phyloP scores from a whole-genome alignment of 2,888 invertebrate genomes.

The Athalia rosae region DNA sequence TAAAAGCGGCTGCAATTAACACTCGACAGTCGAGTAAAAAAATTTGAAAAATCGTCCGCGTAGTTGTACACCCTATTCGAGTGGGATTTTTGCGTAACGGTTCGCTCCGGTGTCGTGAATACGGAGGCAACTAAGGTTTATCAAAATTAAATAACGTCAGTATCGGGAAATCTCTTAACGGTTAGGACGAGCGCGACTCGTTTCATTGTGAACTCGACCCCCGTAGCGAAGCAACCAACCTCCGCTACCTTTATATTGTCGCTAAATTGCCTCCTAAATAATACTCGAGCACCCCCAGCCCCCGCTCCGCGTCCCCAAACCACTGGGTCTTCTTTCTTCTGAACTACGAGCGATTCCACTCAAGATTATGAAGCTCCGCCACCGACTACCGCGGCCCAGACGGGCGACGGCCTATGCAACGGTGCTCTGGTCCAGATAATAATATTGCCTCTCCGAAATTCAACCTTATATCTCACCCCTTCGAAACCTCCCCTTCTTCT shows the following conservation, averaged over 20 bases:
- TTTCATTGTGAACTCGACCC: conserved; percentile 31
- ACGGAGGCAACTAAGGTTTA: conserved; percentile 8
- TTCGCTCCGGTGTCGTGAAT: neutral
- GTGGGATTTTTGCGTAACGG: neutral
- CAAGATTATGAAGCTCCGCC: conserved; percentile 31
- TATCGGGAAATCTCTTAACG: conserved; percentile 27
- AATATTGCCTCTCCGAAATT: conserved; percentile 30
- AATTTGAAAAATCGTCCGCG: neutral
- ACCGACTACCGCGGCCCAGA: neutral
- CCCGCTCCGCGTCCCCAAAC: conserved; percentile 25
- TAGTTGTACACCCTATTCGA: neutral
- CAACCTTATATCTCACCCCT: conserved; percentile 25
- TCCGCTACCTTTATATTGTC: conserved; percentile 51
- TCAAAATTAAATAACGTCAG: conserved; percentile 29
- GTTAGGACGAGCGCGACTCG: conserved; percentile 17
- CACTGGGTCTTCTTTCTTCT: neutral
- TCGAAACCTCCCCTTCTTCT: conserved; percentile 5
- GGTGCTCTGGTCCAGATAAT: conserved; percentile 18
- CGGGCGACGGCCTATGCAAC: neutral
- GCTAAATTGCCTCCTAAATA: conserved; percentile 57
- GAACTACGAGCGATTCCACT: conserved; percentile 35
- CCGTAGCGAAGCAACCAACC: conserved; percentile 6
- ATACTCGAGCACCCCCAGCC: conserved; percentile 49
- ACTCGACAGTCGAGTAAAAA: conserved; percentile 2
- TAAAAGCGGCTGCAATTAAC: conserved; percentile 30